Evolutionary conservation across 2,888 invertebrate genomes (phyloP), one percentile per base, ranked within the genome.

Genomic region (Dorcus parallelipipedus): DNA sequence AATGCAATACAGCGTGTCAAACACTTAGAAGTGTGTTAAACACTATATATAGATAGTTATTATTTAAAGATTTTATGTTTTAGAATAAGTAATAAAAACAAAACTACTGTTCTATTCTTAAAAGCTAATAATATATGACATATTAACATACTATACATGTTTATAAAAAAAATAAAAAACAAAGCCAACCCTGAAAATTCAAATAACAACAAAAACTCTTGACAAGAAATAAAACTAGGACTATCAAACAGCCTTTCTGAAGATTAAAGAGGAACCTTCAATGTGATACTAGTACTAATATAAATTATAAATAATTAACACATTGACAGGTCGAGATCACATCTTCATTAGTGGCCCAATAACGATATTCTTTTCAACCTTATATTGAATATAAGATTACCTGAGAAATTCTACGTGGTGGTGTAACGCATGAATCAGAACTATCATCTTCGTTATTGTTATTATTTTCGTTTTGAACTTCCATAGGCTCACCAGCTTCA

Each of bases 311-410:
- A 14, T 39, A 17, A 56, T 45, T 38, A 49, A 53, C 52, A 53
- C 48, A 49, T 45, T 52, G 38, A 45, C 38, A 49, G 49, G 49
- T 58, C 47, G 49, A 53, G 52, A 53, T 59, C 54, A 54, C 55
- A 52, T 55, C 51, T 54, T 59, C 50, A 51, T 42, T 42, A 49
- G 5, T 20, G 14, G 40, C 14, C 17, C 14, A 51, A 38, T 54
- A 42, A 42, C 53, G 40, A 26, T 14, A 23, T 51, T 47, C 14
- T 38, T 48, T 26, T 45, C 23, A 17, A 50, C 41, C 26, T 54
- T 49, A 59, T 26, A 45, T 57, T 23, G 43, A 50, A 50, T 59
- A 59, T 23, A 59, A 45, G 23, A 59, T 54, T 33, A 59, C 59
- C 47, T 49, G 54, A 48, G 59, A 59, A 10, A 59, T 52, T 51